A percentile compares a stretch with the other conserved stretches of the same genome.
Conservation (phyloP, 1,140 invertebrate species). For the Sarcophaga peregrina region DNA sequence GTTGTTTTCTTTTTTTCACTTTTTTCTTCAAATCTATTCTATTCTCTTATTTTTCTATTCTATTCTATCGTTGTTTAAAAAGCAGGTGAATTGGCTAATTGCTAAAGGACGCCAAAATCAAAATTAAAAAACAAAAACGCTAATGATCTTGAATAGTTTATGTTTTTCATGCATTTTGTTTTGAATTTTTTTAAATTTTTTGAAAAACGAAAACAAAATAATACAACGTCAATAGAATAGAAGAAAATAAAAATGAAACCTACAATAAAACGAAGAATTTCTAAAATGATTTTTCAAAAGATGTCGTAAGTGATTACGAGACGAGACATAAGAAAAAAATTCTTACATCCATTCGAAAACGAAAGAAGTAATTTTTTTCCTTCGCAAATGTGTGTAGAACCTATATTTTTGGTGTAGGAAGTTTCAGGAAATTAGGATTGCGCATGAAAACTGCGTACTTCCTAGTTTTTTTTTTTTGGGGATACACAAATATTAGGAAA, state of each 20-base stretch:
- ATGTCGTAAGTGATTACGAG: constrained; percentile 24
- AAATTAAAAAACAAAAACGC: background rate
- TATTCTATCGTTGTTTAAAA: background rate
- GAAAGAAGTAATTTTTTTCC: too few species aligned
- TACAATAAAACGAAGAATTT: background rate
- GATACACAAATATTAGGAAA: background rate
- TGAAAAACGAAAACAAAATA: background rate
- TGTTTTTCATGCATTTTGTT: constrained; percentile 25
- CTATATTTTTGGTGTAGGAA: background rate
- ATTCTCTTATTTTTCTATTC: background rate
- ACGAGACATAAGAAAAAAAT: background rate
- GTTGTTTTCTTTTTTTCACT: background rate
- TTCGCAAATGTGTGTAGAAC: too few species aligned
- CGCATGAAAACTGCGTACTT: background rate
- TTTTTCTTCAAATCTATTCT: background rate
- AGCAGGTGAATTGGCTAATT: constrained; percentile 16
- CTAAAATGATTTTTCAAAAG: constrained; percentile 1
- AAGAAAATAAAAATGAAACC: background rate
- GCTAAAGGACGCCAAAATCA: background rate
- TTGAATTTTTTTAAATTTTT: background rate
- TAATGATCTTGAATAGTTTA: background rate
- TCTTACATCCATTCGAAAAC: too few species aligned
- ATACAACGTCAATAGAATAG: background rate
- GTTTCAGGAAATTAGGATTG: background rate
- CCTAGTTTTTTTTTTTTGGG: background rate